phyloP scores from a whole-genome alignment of 53 echinoderm and acorn worm genomes.

The Stichopus horrens region DNA sequence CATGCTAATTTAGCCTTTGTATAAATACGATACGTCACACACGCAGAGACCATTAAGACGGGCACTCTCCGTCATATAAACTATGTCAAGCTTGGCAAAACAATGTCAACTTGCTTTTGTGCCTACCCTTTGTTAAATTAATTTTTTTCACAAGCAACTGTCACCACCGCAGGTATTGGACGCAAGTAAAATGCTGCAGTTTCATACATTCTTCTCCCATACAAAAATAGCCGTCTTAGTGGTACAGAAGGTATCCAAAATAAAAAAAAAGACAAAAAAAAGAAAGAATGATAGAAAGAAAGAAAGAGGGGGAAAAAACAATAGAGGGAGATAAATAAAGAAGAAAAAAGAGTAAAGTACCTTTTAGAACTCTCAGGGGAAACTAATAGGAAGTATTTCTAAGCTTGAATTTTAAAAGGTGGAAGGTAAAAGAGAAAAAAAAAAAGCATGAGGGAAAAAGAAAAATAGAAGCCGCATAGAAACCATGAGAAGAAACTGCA shows the following conservation, averaged over 20 bases:
- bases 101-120: neutral
- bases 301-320: neutral
- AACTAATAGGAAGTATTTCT: neutral
- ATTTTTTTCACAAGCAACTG: neutral
- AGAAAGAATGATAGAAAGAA: neutral
- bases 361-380: neutral
- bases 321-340: neutral
- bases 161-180: neutral
- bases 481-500: neutral
- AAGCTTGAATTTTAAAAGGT: neutral
- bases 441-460: neutral
- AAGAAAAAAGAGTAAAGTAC: neutral
- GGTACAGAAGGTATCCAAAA: no score
- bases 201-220: no score
- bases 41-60: constrained; percentile 22
- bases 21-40: neutral
- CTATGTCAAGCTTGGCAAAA: constrained; percentile 20
- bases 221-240: no score
- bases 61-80: neutral
- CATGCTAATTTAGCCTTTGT: neutral
- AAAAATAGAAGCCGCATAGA: neutral
- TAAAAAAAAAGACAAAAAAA: no score
- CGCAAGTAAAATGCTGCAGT: no score
- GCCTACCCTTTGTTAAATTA: neutral
- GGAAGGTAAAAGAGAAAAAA: neutral